These are phyloP conservation scores for Luidia sarsii DNA, from an alignment of 53 echinoderm and acorn worm species.

Conservation along the genomic window DNA sequence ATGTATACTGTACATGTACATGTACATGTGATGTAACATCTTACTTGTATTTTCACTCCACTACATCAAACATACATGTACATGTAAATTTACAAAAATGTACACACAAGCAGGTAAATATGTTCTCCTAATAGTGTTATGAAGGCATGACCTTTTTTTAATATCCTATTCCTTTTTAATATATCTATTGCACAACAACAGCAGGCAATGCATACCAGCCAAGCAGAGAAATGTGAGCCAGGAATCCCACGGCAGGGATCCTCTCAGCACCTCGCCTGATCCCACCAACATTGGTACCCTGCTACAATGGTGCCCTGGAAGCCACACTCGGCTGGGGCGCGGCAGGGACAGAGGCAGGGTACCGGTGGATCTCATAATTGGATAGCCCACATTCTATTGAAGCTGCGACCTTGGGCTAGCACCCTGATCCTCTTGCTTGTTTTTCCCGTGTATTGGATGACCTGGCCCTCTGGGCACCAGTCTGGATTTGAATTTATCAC, in stretches of 20 bases:
- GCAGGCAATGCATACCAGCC: slow-evolving; percentile 9
- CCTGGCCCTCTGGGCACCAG: neutral
- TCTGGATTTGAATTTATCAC: slow-evolving; percentile 2
- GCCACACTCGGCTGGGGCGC: no score
- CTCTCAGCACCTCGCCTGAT: no score
- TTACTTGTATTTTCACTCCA: no score
- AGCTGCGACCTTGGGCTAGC: slow-evolving; percentile 45
- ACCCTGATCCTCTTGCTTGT: neutral
- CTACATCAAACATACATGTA: neutral
- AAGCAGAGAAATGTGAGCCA: neutral
- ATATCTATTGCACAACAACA: no score
- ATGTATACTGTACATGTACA: no score
- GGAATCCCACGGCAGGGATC: slow-evolving; percentile 27
- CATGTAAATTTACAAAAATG: neutral
- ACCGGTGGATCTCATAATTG: slow-evolving; percentile 21
- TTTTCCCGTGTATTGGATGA: slow-evolving; percentile 1
- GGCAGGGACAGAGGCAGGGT: slow-evolving; percentile 3
- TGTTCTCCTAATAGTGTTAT: slow-evolving; percentile 19
- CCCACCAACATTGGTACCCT: no score
- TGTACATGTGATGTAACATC: no score
- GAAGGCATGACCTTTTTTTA: slow-evolving; percentile 34
- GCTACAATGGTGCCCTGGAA: no score
- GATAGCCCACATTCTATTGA: slow-evolving; percentile 46
- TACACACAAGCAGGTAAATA: no score
- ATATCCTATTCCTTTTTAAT: no score